phyloP scores from a whole-genome alignment of 2,113 vertebrate species.

The Otocyon megalotis region DNA sequence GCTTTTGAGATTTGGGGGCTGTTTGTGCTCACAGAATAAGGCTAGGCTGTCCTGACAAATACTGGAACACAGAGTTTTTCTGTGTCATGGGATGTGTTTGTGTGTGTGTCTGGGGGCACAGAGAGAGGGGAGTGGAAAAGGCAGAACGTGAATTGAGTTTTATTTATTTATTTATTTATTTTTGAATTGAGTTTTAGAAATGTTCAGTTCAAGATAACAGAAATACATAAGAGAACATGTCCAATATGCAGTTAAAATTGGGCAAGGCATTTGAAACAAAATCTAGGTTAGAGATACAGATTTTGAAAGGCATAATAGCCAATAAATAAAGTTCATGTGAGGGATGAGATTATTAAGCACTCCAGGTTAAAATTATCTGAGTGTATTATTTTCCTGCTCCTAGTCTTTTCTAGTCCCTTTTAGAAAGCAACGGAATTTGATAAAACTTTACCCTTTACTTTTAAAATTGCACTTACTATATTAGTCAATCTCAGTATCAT shows the following conservation, averaged over 20 bases:
- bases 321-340: not conserved
- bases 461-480: not conserved
- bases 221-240: not conserved
- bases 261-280: not conserved
- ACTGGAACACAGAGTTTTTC: not conserved
- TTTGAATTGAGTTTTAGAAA: not conserved
- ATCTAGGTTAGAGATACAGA: not conserved
- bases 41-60: not conserved
- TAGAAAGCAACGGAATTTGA: not conserved
- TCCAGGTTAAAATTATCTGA: not conserved
- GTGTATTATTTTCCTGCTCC: not conserved
- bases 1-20: not conserved
- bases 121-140: not conserved
- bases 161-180: not conserved
- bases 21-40: not conserved
- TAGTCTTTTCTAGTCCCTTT: not conserved
- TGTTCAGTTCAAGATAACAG: not conserved
- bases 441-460: not conserved
- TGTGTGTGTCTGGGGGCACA: not conserved
- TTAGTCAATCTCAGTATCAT: not conserved
- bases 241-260: not conserved
- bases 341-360: not conserved
- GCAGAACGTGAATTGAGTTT: not conserved
- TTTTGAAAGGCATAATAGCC: not conserved
- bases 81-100: not conserved